Evolutionary conservation across 1,140 invertebrate species (phyloP).

Genomic region (Drosophila tropicalis): DNA sequence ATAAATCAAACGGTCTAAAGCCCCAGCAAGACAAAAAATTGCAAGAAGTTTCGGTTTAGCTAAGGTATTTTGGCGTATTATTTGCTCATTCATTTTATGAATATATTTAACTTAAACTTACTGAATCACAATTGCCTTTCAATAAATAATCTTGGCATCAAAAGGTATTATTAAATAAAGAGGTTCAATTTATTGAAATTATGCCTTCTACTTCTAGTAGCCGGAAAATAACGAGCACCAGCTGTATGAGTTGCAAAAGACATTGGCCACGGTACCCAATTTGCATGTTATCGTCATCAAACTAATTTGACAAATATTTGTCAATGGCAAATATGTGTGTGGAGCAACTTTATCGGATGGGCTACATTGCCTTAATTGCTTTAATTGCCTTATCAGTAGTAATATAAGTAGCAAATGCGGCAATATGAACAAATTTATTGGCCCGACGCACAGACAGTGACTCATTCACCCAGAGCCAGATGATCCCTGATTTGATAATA

Average conservation of each 20-base stretch:
- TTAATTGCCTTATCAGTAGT: constrained; percentile 57
- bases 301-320: constrained; percentile 58
- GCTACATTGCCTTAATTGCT: constrained; percentile 50
- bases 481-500: constrained; percentile 5
- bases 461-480: not conserved
- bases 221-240: not conserved
- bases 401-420: not conserved
- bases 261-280: constrained; percentile 14
- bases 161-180: not conserved
- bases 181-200: too few species aligned
- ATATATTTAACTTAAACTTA: constrained; percentile 37
- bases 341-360: constrained; percentile 19
- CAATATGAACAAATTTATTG: not conserved
- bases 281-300: constrained; percentile 57
- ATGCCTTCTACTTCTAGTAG: too few species aligned
- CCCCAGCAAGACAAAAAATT: constrained; percentile 20
- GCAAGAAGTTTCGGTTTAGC: not conserved
- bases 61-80: constrained; percentile 53
- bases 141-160: not conserved
- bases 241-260: not conserved
- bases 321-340: constrained; percentile 11
- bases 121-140: constrained; percentile 19
- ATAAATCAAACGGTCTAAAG: constrained; percentile 56
- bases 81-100: constrained; percentile 70
- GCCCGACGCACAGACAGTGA: constrained; percentile 21